These are phyloP conservation scores for Periparus ater DNA, from an alignment of 2,797 vertebrate genomes.

Conservation along the genomic window DNA sequence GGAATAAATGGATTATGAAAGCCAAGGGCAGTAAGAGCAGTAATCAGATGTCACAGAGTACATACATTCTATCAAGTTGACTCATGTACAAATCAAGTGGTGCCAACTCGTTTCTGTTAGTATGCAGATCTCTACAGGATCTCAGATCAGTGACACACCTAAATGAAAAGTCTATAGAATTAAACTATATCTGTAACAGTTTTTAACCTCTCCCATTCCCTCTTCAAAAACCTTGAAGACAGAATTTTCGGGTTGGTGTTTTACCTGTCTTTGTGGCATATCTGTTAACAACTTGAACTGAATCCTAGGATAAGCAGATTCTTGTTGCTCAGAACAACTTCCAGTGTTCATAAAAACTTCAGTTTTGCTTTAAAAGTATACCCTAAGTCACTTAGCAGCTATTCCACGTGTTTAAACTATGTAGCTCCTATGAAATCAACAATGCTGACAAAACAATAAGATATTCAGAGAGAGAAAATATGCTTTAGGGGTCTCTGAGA, in stretches of 20 bases:
- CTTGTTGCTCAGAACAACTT: neutral
- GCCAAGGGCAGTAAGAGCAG: neutral
- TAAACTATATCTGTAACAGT: neutral
- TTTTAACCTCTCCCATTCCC: neutral
- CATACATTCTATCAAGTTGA: neutral
- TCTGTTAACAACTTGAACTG: neutral
- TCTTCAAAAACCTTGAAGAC: neutral
- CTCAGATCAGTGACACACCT: neutral
- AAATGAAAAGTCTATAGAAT: neutral
- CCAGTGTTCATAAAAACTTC: neutral
- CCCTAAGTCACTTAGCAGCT: neutral
- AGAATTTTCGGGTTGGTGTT: neutral
- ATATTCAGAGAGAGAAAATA: neutral
- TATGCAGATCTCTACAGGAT: neutral
- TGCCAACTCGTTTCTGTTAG: neutral
- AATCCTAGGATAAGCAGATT: neutral
- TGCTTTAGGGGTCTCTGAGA: neutral
- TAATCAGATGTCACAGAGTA: neutral
- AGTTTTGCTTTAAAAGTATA: neutral
- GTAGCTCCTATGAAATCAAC: neutral
- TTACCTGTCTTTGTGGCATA: neutral
- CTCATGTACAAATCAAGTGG: neutral
- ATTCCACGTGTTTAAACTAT: neutral
- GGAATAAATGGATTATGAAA: neutral
- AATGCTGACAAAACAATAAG: neutral